Percentiles rank a stretch among this genome's conserved stretches.
Evolutionary conservation across 2,888 invertebrate species (phyloP).

Genomic region (Coleophora deauratella): DNA sequence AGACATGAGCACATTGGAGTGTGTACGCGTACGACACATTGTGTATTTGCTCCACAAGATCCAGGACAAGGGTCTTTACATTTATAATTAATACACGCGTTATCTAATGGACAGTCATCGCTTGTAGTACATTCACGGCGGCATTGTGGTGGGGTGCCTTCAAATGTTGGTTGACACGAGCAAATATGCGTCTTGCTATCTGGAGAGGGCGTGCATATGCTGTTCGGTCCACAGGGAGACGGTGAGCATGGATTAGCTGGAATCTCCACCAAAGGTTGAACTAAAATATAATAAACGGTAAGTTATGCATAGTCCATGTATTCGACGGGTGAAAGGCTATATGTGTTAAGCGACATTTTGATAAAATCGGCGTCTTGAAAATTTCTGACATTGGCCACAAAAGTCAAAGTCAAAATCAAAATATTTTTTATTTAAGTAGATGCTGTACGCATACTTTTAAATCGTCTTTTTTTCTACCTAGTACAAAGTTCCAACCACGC

Average conservation of each 20-base stretch:
- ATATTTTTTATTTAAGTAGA: no score
- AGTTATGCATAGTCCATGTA: no score
- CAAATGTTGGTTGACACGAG: conserved; percentile 81
- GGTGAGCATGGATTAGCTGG: conserved; percentile 49
- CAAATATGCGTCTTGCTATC: conserved; percentile 56
- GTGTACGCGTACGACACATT: conserved; percentile 82
- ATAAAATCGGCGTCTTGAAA: no score
- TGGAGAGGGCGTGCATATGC: conserved; percentile 77
- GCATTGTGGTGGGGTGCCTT: conserved; percentile 83
- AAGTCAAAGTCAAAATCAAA: no score
- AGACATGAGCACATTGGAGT: conserved; percentile 81
- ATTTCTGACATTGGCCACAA: no score
- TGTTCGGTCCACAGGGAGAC: conserved; percentile 81
- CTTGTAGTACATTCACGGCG: conserved; percentile 85
- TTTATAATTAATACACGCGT: conserved; percentile 83
- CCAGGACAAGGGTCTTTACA: conserved; percentile 84
- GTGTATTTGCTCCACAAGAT: conserved; percentile 81
- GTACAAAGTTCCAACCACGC: no score
- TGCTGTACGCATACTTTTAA: no score
- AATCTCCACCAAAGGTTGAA: conserved; percentile 37
- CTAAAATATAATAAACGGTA: conserved; percentile 27
- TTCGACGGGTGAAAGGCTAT: no score
- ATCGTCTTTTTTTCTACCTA: no score
- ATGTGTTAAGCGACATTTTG: no score
- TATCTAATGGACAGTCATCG: conserved; percentile 79